Base-by-base conservation (phyloP, 1,140 invertebrate species). In the Acromyrmex echinatior region DNA sequence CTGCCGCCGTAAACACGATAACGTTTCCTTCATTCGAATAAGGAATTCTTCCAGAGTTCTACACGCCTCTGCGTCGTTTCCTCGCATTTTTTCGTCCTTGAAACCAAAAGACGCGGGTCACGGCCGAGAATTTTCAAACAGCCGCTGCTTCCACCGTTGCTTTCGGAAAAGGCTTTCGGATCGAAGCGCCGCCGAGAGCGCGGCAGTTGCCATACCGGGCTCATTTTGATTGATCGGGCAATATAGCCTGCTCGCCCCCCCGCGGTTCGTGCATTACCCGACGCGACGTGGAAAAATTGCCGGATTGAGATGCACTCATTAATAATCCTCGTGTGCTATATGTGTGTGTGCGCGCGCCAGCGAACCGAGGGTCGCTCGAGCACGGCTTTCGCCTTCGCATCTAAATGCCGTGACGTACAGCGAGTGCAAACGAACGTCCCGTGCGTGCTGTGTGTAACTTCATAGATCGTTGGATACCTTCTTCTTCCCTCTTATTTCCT, bases 241-340 rank as follows among this genome's bases (percentile, higher is more conserved):
- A 95, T 95, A 95, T 95, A 94, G 92, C 93, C 89, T 92, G 93
- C 92, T 94, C 91, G 87, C 94, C 94, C 93, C 93, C 94, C 94
- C 93, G 94, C 92, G 91, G 94, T 92, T 95, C 91, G 90, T 94
- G 94, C 94, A 95, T 95, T 94, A 95, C 94, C 87, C 88, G 86
- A 78, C 79, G 62, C 92, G 94, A 95, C 94, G 94, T 94, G 93
- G 94, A 95, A 95, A 95, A 95, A 95, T 95, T 91, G 91, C 91
- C 90, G 92, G 93, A 95, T 95, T 95, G 94, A 95, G 94, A 95
- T 95, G 94, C 94, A 95, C 94, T 94, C 94, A 95, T 95, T 95
- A 95, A 95, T 95, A 93, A 94, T 94, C 90, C 91, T 90, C 86
- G 90, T 63, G 81, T 63, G 81, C 39, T 80, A 60, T 79, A n/a